These are phyloP conservation scores for Ptilorrhoa leucosticta DNA, from an alignment of 2,113 vertebrate genomes.

Conservation along the genomic window DNA sequence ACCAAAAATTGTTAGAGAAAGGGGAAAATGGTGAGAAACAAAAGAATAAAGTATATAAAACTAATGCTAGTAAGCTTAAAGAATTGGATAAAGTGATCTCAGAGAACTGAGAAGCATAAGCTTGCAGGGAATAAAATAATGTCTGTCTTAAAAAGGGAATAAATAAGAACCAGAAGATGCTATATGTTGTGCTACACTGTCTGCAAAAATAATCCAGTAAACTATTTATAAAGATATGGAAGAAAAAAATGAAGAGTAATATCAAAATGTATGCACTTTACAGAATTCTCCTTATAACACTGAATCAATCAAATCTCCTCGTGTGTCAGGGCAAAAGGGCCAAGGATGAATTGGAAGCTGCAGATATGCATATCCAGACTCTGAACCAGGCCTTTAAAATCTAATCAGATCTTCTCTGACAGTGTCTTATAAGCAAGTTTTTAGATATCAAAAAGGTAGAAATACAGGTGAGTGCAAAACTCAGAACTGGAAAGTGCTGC, in stretches of 20 bases:
- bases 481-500: neutral
- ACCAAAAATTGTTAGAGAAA: neutral
- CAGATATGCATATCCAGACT: neutral
- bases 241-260: neutral
- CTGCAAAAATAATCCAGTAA: neutral
- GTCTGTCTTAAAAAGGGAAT: neutral
- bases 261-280: neutral
- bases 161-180: neutral
- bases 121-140: neutral
- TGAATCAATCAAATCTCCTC: neutral
- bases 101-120: neutral
- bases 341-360: neutral
- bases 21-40: neutral
- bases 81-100: neutral
- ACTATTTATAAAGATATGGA: neutral
- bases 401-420: neutral
- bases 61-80: neutral
- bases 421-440: neutral
- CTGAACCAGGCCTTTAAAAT: neutral
- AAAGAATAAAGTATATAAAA: neutral
- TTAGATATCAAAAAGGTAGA: neutral
- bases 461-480: neutral
- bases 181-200: neutral
- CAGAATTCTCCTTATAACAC: neutral
- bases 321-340: neutral